Conservation (phyloP, 2,797 vertebrate species). For the Lepus oiostolus region DNA sequence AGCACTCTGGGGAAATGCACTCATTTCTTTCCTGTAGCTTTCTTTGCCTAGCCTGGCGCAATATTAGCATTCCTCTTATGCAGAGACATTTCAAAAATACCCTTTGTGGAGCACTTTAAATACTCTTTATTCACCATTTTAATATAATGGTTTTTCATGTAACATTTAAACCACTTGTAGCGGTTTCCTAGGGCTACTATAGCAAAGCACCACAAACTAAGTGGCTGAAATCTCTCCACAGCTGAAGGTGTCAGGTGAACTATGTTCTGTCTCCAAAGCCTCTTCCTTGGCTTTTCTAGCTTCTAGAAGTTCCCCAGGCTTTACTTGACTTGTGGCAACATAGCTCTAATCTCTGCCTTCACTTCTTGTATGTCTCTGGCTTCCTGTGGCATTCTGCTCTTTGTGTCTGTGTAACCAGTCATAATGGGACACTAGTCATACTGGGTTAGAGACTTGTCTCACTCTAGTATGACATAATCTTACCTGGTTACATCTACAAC, state of each 20-base stretch:
- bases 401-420: background rate
- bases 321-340: background rate
- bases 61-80: conserved; percentile 49
- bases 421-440: background rate
- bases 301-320: background rate
- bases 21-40: conserved; percentile 52
- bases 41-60: conserved; percentile 25
- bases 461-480: background rate
- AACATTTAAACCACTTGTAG: background rate
- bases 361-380: background rate
- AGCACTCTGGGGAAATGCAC: background rate
- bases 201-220: background rate
- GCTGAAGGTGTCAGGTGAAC: background rate
- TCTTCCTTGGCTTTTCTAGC: background rate
- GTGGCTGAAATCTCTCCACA: background rate
- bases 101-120: background rate
- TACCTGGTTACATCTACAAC: background rate
- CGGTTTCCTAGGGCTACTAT: background rate
- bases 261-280: background rate
- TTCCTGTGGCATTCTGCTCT: background rate
- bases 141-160: conserved; percentile 6
- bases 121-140: conserved; percentile 37
- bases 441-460: background rate
- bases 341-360: background rate
- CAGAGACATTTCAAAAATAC: conserved; percentile 29